Conservation (phyloP, 2,797 vertebrate species). For the Poecilia velifera region DNA sequence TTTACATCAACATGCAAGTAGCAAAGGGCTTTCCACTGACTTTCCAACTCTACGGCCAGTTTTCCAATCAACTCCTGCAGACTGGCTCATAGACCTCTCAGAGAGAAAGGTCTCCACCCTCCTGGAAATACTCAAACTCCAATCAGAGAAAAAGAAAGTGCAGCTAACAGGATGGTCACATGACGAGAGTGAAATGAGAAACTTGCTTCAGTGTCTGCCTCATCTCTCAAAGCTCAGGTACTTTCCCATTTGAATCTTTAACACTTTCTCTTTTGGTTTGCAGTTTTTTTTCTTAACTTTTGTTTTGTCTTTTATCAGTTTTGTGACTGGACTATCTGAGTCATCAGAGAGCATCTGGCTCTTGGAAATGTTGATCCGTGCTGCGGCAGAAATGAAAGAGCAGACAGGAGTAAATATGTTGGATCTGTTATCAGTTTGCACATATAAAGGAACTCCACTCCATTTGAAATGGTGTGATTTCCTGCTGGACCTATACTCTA, state of each 20-base stretch:
- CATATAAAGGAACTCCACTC: neutral
- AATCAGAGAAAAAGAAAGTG: conserved; percentile 1
- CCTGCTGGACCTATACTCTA: conserved; percentile 5
- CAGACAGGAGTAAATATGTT: neutral
- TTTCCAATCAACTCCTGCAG: neutral
- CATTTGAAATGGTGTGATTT: neutral
- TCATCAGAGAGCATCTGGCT: neutral
- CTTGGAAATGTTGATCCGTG: neutral
- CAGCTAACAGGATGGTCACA: neutral
- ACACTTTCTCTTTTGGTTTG: neutral
- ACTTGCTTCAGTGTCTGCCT: neutral
- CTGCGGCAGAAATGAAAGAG: neutral
- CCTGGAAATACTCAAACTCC: neutral
- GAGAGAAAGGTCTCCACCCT: neutral
- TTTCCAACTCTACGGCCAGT: neutral
- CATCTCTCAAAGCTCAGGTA: neutral
- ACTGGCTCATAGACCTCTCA: neutral
- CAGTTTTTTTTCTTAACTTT: neutral
- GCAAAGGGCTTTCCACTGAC: neutral
- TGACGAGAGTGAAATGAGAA: neutral
- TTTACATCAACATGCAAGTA: neutral
- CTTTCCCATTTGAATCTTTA: neutral
- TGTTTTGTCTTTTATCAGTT: neutral
- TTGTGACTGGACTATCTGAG: neutral
- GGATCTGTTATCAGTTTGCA: conserved; percentile 5